Conservation (phyloP, 2,113 vertebrate genomes). For the Notechis scutatus region DNA sequence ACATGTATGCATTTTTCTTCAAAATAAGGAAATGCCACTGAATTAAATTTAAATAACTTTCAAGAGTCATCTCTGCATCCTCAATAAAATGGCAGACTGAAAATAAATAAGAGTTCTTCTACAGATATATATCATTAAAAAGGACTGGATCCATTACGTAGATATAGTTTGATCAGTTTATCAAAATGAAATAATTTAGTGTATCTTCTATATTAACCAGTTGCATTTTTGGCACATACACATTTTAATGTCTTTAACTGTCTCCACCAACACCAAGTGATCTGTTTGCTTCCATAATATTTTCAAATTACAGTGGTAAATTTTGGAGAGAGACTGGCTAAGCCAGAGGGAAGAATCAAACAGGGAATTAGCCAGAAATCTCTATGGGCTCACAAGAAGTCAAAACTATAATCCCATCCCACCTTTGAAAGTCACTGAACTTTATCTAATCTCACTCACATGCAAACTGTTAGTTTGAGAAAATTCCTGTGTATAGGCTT, state of each 20-base stretch:
- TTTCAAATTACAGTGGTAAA: neutral
- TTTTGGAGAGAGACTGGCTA: neutral
- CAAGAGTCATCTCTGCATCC: too few relatives aligned
- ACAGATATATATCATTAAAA: neutral
- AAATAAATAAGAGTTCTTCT: neutral
- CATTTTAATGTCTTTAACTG: neutral
- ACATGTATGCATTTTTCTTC: neutral
- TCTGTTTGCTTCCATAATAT: neutral
- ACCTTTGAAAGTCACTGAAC: neutral
- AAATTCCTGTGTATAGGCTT: neutral
- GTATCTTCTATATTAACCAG: neutral
- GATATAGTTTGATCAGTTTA: neutral
- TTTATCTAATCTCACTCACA: neutral
- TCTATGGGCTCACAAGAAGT: neutral
- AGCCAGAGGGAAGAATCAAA: neutral
- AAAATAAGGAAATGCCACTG: neutral
- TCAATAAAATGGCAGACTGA: neutral
- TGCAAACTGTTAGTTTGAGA: neutral
- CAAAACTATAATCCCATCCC: neutral
- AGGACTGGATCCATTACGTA: neutral
- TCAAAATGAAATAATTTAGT: neutral
- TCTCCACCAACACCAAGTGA: neutral
- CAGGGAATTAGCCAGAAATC: neutral
- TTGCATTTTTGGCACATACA: neutral
- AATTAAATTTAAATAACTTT: neutral